Evolutionary conservation across 2,797 vertebrate species (phyloP), one percentile per base, ranked within the genome.

Genomic region (Macroramphosus scolopax): DNA sequence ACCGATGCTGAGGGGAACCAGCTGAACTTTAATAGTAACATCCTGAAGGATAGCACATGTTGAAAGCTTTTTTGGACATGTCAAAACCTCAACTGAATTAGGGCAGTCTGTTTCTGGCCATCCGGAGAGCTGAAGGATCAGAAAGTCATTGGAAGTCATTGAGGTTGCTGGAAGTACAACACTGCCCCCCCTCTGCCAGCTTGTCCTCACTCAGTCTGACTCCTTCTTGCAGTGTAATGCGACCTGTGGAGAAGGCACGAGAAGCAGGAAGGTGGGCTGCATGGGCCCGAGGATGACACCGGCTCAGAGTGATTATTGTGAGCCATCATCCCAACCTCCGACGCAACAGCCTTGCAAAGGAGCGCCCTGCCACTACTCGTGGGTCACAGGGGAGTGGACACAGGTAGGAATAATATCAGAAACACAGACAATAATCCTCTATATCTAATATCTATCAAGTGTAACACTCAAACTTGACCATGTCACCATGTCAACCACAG

Each of bases 401-500:
- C 90, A 94, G 94, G 95, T 98, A 77, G 18, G 74, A 42, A 17
- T 7, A n/a, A n/a, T n/a, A n/a, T n/a, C n/a, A n/a, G n/a, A n/a
- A n/a, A n/a, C n/a, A n/a, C n/a, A n/a, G n/a, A n/a, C n/a, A n/a
- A n/a, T n/a, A n/a, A n/a, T n/a, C n/a, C n/a, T n/a, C n/a, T n/a
- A n/a, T n/a, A n/a, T n/a, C n/a, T n/a, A n/a, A n/a, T n/a, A n/a
- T n/a, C n/a, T n/a, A n/a, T n/a, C n/a, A n/a, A n/a, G n/a, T n/a
- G n/a, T n/a, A n/a, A n/a, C n/a, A n/a, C n/a, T n/a, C n/a, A n/a
- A n/a, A n/a, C n/a, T n/a, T n/a, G n/a, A n/a, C n/a, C n/a, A n/a
- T n/a, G n/a, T n/a, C n/a, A n/a, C n/a, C n/a, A n/a, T n/a, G n/a
- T n/a, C n/a, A n/a, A n/a, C n/a, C n/a, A n/a, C n/a, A n/a, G n/a